These are phyloP conservation scores for Halcyon chelicuti DNA, from an alignment of 2,797 vertebrate species.

Conservation along the genomic window DNA sequence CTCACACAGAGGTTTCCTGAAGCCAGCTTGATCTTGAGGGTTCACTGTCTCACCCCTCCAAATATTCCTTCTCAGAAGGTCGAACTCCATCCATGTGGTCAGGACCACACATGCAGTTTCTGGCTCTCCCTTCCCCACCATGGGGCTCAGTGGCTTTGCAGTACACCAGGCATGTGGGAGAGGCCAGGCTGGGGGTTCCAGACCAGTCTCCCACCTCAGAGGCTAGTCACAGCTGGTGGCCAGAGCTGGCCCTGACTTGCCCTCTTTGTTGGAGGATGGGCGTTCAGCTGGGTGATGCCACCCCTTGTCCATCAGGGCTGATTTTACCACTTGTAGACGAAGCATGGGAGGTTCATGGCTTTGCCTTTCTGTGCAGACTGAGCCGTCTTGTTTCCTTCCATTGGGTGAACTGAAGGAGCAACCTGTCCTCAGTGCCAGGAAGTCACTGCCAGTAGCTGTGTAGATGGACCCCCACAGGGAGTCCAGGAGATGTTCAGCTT, in stretches of 20 bases:
- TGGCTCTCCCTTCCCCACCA: not conserved
- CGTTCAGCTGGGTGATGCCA: not conserved
- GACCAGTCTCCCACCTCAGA: not conserved
- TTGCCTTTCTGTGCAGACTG: not conserved
- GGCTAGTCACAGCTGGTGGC: rapidly evolving
- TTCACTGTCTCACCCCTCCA: not conserved
- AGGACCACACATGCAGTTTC: not conserved
- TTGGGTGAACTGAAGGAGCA: not conserved
- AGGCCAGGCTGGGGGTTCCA: not conserved
- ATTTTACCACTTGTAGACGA: not conserved
- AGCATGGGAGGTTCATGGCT: rapidly evolving
- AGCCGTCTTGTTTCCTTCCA: not conserved
- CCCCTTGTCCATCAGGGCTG: rapidly evolving
- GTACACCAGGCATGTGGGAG: rapidly evolving
- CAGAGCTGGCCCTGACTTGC: not conserved
- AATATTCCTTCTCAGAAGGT: not conserved
- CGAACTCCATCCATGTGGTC: rapidly evolving
- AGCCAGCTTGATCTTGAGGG: not conserved
- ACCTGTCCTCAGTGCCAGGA: not conserved
- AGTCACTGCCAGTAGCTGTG: rapidly evolving
- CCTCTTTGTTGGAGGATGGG: not conserved
- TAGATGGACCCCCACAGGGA: not conserved
- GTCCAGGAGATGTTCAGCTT: not conserved
- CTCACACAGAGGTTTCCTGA: not conserved
- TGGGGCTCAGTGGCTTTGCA: not conserved